Percentiles rank a stretch among this genome's conserved stretches.
Evolutionary conservation across 1,140 invertebrate species (phyloP).

Genomic region (Coboldia fuscipes): DNA sequence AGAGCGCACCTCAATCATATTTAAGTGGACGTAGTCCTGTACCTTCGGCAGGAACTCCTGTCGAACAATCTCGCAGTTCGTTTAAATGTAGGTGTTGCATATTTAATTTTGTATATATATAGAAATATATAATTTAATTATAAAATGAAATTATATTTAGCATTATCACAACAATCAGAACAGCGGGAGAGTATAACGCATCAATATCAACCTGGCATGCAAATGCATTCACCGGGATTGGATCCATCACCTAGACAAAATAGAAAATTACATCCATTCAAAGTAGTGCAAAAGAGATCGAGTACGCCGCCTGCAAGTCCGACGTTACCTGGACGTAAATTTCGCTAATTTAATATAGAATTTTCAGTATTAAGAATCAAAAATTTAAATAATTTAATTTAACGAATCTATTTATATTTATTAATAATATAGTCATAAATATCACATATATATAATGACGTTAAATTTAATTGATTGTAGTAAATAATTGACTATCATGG

Average conservation of each 20-base stretch:
- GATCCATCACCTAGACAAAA: slow-evolving; percentile 23
- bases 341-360: no score
- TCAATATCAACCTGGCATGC: slow-evolving; percentile 13
- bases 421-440: no score
- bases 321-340: slow-evolving; percentile 16
- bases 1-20: slow-evolving; percentile 13
- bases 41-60: slow-evolving; percentile 24
- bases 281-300: slow-evolving; percentile 20
- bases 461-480: no score
- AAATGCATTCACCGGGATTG: slow-evolving; percentile 6
- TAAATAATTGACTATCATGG: no score
- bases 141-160: background rate
- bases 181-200: slow-evolving; percentile 16
- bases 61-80: slow-evolving; percentile 23
- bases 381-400: no score
- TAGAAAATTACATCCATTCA: slow-evolving; percentile 26
- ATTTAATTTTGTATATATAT: slow-evolving; percentile 1
- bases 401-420: no score
- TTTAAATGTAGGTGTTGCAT: slow-evolving; percentile 11
- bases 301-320: slow-evolving; percentile 28
- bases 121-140: slow-evolving; percentile 2
- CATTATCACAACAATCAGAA: slow-evolving; percentile 4
- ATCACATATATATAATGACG: no score
- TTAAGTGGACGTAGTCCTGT: slow-evolving; percentile 12
- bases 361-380: no score